Evolutionary conservation across 2,888 invertebrate genomes (phyloP), one percentile per base, ranked within the genome.

Genomic region (Pollenia griseotomentosa): DNA sequence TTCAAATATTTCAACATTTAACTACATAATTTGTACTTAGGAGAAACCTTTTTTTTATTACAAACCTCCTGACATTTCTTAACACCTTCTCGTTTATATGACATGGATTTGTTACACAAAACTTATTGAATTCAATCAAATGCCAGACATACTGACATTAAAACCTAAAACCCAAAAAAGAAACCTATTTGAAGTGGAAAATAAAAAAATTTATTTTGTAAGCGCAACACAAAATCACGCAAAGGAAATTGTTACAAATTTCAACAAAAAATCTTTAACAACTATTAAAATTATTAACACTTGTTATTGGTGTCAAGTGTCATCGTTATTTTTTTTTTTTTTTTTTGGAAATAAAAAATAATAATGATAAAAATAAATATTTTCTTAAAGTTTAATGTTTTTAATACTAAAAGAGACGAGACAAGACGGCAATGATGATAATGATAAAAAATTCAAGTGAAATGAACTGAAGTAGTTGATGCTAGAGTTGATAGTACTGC

Each of bases 291-390:
- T 48, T 51, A 70, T 65, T 23, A 46, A 73, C 68, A 82, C 73
- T 83, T 83, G 74, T 79, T 70, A 87, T 81, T 78, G 81, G 61
- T 81, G 87, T 87, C 87, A 87, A 87, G 87, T 81, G 73, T 51
- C 44, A 65, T 66, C 11, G 75, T 55, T 70, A 70, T 12, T 14
- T 16, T 55, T 23, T 40, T 44, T 44, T 59, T 12, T 19, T 19
- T 19, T 19, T 19, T 19, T 19, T 19, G n/a, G n/a, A 33, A 61
- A 51, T 16, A 14, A 14, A 63, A 46, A 42, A 53, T 42, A 42
- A 55, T 42, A 70, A 55, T 71, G 42, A 71, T 42, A 42, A 55
- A 42, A 71, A 71, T 42, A 16, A 71, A 55, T 44, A 44, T 53
- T 75, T 61, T 51, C 42, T 75, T 19, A 61, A 40, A 42, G 14